Evolutionary conservation across 2,113 vertebrate genomes (phyloP), one percentile per base, ranked within the genome.

Genomic region (Callithrix jacchus): DNA sequence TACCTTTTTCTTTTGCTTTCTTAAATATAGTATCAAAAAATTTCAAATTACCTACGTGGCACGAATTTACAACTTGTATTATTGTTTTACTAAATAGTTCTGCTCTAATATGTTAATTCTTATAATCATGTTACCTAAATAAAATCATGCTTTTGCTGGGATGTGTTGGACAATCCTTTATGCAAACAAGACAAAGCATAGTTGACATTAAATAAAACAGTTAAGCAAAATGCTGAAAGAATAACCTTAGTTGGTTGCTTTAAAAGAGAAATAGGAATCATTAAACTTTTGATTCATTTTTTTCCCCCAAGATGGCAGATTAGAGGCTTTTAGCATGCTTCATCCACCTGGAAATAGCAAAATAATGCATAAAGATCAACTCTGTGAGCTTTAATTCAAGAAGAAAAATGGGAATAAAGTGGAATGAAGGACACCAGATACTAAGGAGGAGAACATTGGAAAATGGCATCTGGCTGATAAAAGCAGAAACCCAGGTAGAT

Each of bases 141-240:
- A 74, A 94, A 81, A 84, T 82, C 92, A 56, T 76, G 56, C n/a
- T 45, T 96, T 86, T 83, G 54, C 32, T 54, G 5, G 16, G 58
- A 83, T 74, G 52, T 47, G 49, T 66, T 35, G 64, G 14, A 32
- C 32, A 93, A 74, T 87, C 11, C n/a, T 81, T 73, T 85, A 49
- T 21, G 47, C 71, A 85, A 96, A 95, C n/a, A 95, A 95, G n/a
- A 40, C 73, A 84, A 82, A 58, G 23, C 40, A 20, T 30, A 52
- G 54, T 47, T 49, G 6, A 47, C 5, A 80, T 14, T 76, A 91
- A 52, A 37, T 70, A 40, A 49, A 85, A 30, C 54, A 82, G 47
- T 79, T 81, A 88, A 82, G 25, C 25, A 45, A 71, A 56, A 81
- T 66, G 6, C 5, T 25, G 17, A 12, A 42, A 86, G 49, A 49